Base-by-base conservation (phyloP, 2,797 vertebrate species). In the Myoxocephalus aenaeus region DNA sequence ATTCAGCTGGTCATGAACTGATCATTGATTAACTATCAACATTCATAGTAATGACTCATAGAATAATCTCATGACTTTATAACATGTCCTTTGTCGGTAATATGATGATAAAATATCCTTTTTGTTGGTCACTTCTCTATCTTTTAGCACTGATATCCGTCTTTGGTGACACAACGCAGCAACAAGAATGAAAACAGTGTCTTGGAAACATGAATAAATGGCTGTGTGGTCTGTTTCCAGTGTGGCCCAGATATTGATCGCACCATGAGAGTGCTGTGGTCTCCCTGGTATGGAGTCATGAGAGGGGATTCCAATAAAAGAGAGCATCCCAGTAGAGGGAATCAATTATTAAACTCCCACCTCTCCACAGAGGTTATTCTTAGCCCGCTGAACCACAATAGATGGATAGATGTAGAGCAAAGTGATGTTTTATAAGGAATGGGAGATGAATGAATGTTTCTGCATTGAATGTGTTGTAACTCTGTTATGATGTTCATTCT, bases 271-370 rank as follows among this genome's bases (percentile, higher is more conserved):
- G 66, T 1, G 29, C 61, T 44, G 75, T 77, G 81, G 73, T 87
- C 65, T 85, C 73, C 54, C 83, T 75, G 85, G 86, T 78, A 61
- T 32, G 58, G 38, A 70, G 77, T 86, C 84, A 85, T 27, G 66
- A 81, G 75, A 82, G 62, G 77, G 77, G 74, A 88, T 87, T 87
- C 82, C 89, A 89, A 76, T 89, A 77, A 89, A 87, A 87, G 69
- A 50, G 69, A 82, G 71, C 84, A 75, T 79, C 82, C 72, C 71
- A 67, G 85, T 25, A 17, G 79, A 86, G 79, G 59, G 63, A 81
- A 84, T 92, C 57, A 84, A 92, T 90, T 90, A 90, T 92, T 92
- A 84, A 89, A 83, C 59, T 54, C 66, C 69, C 74, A 78, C 68
- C 85, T 82, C 77, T 68, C 65, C 50, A 65, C 56, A 17, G 25